Evolutionary conservation across 2,797 vertebrate genomes (phyloP).

Genomic region (Petrocephalus sullivani): DNA sequence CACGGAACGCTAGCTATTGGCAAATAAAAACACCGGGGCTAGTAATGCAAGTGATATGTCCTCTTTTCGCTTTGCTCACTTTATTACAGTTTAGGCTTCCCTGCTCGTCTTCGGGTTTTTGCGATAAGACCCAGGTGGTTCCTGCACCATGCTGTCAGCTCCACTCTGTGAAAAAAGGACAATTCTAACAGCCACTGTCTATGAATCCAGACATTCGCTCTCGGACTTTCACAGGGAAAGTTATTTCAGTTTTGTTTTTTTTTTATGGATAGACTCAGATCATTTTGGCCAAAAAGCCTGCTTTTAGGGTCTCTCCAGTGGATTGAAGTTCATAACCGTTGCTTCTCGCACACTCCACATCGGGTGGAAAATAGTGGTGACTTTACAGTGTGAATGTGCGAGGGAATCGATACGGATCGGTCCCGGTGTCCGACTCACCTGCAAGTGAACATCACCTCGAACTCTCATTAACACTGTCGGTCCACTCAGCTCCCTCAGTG

Average conservation of each 20-base stretch:
- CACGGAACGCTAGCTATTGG: background rate
- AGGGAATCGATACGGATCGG: slow-evolving; percentile 31
- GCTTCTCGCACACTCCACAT: background rate
- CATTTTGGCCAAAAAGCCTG: background rate
- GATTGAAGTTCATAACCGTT: background rate
- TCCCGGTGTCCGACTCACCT: slow-evolving; percentile 17
- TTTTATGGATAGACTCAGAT: background rate
- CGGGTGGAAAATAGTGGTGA: slow-evolving; percentile 21
- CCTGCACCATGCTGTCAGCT: background rate
- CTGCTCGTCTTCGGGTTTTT: background rate
- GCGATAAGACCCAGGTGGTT: background rate
- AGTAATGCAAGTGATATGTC: background rate
- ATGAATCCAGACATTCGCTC: background rate
- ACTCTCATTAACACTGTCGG: slow-evolving; percentile 36
- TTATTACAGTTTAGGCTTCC: background rate
- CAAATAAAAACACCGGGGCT: background rate
- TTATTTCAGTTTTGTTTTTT: background rate
- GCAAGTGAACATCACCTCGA: slow-evolving; percentile 30
- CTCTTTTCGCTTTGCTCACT: background rate
- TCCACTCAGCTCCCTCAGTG: slow-evolving; percentile 31
- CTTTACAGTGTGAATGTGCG: slow-evolving; percentile 21
- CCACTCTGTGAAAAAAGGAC: background rate
- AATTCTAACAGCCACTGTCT: background rate
- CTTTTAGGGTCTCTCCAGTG: background rate
- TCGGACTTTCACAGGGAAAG: background rate